These are phyloP conservation scores for Araneus ventricosus DNA, from an alignment of 1,140 invertebrate genomes.

Conservation along the genomic window DNA sequence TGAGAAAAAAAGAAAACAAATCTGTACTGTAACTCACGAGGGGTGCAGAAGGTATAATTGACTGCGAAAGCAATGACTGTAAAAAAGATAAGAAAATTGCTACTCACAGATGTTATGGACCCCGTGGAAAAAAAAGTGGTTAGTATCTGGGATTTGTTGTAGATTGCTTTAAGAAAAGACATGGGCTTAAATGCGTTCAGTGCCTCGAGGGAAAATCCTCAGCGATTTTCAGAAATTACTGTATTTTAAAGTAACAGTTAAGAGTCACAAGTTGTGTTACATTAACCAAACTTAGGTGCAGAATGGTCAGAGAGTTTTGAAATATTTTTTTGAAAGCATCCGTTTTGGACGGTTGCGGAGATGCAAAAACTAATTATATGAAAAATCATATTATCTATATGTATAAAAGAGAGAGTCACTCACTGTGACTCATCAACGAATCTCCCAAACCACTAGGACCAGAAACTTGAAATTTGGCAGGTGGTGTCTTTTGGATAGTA, in stretches of 20 bases:
- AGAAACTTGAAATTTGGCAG: no score
- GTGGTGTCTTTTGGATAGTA: no score
- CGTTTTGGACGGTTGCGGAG: no score
- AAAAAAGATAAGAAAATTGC: conserved; percentile 38
- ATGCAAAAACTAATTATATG: no score
- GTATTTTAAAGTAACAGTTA: background rate
- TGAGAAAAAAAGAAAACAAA: background rate
- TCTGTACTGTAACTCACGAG: background rate
- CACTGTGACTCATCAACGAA: no score
- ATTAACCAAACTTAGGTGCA: no score
- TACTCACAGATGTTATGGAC: background rate
- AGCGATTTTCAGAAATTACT: background rate
- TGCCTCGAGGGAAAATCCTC: background rate
- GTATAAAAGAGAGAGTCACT: no score
- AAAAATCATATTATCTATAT: no score
- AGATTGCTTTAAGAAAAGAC: background rate
- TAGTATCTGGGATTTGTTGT: background rate
- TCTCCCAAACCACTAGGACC: no score
- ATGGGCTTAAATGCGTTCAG: background rate
- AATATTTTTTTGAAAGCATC: no score
- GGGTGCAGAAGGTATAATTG: conserved; percentile 15
- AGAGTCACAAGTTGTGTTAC: no score
- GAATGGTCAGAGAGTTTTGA: no score
- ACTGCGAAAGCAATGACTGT: background rate
- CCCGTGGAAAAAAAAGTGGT: background rate